Conservation (phyloP, 2,888 invertebrate species). For the Platynereis dumerilii region DNA sequence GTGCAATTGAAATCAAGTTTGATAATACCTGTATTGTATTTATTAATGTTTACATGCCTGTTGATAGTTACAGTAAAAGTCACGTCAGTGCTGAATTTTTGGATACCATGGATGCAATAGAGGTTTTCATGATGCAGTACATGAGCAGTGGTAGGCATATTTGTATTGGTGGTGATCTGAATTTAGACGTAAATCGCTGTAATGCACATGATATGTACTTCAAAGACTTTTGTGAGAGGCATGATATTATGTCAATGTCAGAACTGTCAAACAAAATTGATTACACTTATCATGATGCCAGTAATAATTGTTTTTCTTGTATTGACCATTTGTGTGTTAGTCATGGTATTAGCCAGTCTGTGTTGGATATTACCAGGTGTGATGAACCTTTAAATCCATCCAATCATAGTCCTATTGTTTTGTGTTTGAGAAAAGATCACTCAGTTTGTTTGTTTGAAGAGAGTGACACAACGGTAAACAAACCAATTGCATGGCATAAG, state of each 20-base stretch:
- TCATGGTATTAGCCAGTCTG: not conserved
- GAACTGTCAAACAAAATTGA: not conserved
- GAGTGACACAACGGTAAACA: too few species aligned
- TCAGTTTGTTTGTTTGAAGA: too few species aligned
- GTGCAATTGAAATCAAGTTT: not conserved
- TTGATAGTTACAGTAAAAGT: too few species aligned
- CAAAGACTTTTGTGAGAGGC: slow-evolving; percentile 1
- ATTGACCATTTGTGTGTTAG: not conserved
- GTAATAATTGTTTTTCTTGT: not conserved
- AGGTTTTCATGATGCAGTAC: not conserved
- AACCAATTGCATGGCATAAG: too few species aligned
- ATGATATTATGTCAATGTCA: not conserved
- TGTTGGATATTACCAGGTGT: not conserved
- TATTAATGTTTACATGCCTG: not conserved
- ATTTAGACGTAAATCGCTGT: not conserved
- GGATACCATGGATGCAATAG: not conserved
- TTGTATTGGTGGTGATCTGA: too few species aligned
- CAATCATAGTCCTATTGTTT: too few species aligned
- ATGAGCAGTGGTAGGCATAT: not conserved
- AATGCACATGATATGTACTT: too few species aligned
- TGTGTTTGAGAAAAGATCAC: too few species aligned
- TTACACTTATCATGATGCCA: not conserved
- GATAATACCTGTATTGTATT: not conserved
- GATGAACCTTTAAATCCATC: too few species aligned
- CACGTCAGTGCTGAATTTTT: too few species aligned